These are phyloP conservation scores for Pegoplata infirma DNA, from an alignment of 2,888 invertebrate genomes.

Conservation along the genomic window DNA sequence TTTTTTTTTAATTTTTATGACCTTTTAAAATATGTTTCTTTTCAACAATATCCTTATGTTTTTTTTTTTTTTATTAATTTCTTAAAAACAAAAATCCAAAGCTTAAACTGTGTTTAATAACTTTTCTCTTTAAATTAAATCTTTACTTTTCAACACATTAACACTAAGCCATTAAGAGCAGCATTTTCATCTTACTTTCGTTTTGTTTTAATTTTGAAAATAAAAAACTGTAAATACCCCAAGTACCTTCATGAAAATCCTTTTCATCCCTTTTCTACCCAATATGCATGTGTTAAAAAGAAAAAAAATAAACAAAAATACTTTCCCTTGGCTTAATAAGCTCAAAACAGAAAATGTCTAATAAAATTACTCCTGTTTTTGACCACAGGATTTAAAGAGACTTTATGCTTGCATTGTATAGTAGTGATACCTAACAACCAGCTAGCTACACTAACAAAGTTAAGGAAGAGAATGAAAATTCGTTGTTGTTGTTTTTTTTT, in stretches of 20 bases:
- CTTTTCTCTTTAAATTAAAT: slow-evolving; percentile 33
- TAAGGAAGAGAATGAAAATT: neutral
- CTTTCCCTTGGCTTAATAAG: slow-evolving; percentile 34
- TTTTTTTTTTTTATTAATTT: too few relatives aligned
- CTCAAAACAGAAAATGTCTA: slow-evolving; percentile 27
- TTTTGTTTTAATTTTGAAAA: slow-evolving; percentile 35
- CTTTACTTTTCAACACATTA: slow-evolving; percentile 46
- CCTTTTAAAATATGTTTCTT: too few relatives aligned
- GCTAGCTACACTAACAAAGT: too few relatives aligned
- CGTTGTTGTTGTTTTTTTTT: neutral
- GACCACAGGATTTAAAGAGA: slow-evolving; percentile 56
- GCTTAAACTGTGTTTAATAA: slow-evolving; percentile 21
- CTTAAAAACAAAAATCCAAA: slow-evolving; percentile 1
- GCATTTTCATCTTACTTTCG: slow-evolving; percentile 8
- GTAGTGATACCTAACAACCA: slow-evolving; percentile 12
- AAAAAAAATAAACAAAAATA: too few relatives aligned
- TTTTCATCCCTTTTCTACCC: slow-evolving; percentile 24
- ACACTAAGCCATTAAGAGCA: slow-evolving; percentile 23
- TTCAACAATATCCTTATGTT: too few relatives aligned
- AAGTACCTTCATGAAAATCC: slow-evolving; percentile 17
- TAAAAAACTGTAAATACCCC: slow-evolving; percentile 20
- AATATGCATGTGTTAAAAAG: too few relatives aligned
- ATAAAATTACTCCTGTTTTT: slow-evolving; percentile 46
- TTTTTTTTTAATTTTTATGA: too few relatives aligned
- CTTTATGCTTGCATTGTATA: slow-evolving; percentile 30